Conservation (phyloP, 2,113 vertebrate genomes). For the Calidris pygmaea region DNA sequence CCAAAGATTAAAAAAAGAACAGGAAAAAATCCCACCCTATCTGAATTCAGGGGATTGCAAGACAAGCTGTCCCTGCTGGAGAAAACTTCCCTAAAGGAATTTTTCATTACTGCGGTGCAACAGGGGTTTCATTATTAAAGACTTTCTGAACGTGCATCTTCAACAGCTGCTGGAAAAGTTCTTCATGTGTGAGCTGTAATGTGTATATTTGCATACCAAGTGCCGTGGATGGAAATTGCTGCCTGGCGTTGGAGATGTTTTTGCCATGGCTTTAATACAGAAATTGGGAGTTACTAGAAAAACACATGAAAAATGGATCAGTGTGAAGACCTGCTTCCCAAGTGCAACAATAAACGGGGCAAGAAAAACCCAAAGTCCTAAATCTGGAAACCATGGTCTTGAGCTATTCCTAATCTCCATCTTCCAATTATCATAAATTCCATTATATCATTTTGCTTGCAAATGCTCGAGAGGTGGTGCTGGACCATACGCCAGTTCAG, state of each 20-base stretch:
- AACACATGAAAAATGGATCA: neutral
- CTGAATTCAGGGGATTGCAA: neutral
- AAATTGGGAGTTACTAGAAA: constrained; percentile 4
- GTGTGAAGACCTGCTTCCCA: neutral
- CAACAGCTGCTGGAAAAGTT: constrained; percentile 41
- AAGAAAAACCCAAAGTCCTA: neutral
- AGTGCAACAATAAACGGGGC: neutral
- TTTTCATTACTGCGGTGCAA: constrained; percentile 34
- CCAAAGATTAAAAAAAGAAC: constrained; percentile 21
- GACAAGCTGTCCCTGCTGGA: neutral
- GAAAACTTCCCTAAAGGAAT: constrained; percentile 32
- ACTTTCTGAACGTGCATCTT: constrained; percentile 20
- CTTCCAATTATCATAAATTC: neutral
- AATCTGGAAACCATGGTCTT: neutral
- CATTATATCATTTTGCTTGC: neutral
- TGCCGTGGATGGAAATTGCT: neutral
- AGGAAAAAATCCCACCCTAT: neutral
- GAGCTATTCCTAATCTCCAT: neutral
- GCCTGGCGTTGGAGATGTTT: neutral
- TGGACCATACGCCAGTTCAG: neutral
- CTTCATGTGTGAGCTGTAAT: constrained; percentile 34
- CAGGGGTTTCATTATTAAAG: constrained; percentile 22
- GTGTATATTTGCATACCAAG: neutral
- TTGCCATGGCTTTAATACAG: neutral
- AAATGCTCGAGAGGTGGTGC: neutral